Percentiles rank a stretch among this genome's conserved stretches.
phyloP scores from a whole-genome alignment of 2,797 vertebrate genomes.

The Oceanodroma leucorhoa region DNA sequence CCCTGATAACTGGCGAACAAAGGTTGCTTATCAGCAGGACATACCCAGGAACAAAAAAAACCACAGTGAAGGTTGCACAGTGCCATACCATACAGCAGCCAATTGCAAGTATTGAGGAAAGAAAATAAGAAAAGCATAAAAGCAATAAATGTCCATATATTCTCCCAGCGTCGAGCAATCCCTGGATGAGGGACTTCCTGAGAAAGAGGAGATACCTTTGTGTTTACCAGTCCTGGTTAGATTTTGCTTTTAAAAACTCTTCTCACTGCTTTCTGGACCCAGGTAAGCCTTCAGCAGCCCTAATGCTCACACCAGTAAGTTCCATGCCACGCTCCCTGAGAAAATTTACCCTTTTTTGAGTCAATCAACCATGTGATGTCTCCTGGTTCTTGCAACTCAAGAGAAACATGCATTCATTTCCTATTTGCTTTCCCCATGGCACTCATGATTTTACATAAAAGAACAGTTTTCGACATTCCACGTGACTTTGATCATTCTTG shows the following conservation, averaged over 20 bases:
- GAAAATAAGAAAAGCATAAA: background rate
- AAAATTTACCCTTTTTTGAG: background rate
- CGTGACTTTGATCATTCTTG: background rate
- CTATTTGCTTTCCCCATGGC: background rate
- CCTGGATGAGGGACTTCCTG: background rate
- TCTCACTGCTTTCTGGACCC: background rate
- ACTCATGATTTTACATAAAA: background rate
- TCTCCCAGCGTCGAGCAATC: background rate
- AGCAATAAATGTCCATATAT: accelerated
- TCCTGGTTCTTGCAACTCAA: background rate
- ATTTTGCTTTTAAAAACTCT: background rate
- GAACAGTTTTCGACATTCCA: background rate
- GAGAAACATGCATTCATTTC: background rate
- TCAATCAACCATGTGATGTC: accelerated
- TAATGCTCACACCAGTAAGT: background rate
- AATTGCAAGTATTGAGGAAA: too few species aligned
- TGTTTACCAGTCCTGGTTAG: background rate
- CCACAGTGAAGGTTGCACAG: accelerated
- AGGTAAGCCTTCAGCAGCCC: background rate
- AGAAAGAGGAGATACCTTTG: background rate
- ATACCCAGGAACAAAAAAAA: background rate
- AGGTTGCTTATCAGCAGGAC: background rate
- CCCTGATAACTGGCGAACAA: background rate
- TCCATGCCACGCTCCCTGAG: accelerated
- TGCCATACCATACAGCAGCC: background rate